phyloP scores from a whole-genome alignment of 2,797 vertebrate species.

The Melanotaenia trifasciata region DNA sequence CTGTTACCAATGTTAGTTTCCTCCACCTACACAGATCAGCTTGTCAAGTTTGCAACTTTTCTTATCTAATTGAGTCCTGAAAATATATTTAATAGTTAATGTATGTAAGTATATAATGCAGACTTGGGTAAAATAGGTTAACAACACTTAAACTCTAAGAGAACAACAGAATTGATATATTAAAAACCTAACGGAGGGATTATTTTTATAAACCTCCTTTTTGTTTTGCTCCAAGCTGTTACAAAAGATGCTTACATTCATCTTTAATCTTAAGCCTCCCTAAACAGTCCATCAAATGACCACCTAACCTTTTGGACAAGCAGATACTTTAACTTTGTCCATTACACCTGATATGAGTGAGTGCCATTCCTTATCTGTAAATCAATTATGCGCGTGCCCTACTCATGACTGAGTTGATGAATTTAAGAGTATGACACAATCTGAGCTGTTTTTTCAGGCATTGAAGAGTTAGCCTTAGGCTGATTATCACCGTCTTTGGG shows the following conservation, averaged over 20 bases:
- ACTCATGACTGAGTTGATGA: conserved; percentile 22
- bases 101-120: conserved; percentile 2
- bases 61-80: conserved; percentile 8
- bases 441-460: conserved; percentile 52
- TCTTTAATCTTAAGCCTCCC: background rate
- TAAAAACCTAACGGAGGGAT: conserved; percentile 15
- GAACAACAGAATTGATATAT: conserved; percentile 27
- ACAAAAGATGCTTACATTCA: conserved; percentile 9
- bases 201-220: conserved; percentile 7
- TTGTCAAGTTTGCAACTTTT: background rate
- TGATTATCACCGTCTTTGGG: conserved; percentile 67
- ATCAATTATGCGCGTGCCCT: conserved; percentile 31
- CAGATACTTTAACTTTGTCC: conserved; percentile 4
- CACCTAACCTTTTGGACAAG: conserved; percentile 25
- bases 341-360: conserved; percentile 26
- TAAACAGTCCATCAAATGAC: conserved; percentile 3
- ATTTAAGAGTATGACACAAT: conserved; percentile 27
- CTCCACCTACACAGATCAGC: conserved; percentile 32
- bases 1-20: conserved; percentile 19
- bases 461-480: conserved; percentile 53
- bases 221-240: conserved; percentile 5
- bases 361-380: conserved; percentile 27
- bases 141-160: background rate
- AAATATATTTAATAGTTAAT: conserved; percentile 25
- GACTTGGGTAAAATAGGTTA: conserved; percentile 16